A percentile compares a stretch with the other conserved stretches of the same genome.
Conservation (phyloP, 1,140 invertebrate genomes). For the Leucophenga varia region DNA sequence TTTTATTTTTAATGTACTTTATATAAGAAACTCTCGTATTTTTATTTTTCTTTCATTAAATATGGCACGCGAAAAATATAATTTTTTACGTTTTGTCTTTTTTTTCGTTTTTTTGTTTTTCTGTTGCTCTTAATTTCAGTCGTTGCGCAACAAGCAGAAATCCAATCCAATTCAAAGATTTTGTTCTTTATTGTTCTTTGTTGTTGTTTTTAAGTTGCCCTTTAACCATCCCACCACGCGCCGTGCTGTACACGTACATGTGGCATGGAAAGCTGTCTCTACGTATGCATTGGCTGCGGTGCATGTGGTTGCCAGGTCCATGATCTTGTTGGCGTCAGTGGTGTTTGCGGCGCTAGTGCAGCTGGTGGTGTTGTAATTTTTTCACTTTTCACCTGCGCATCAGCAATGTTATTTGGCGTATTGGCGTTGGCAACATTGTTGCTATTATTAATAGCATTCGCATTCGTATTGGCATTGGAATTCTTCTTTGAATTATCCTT, state of each 20-base stretch:
- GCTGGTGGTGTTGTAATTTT: slow-evolving; percentile 70
- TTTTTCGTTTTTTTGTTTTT: too few species aligned
- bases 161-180: not conserved
- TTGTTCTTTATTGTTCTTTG: not conserved
- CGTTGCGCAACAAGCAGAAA: slow-evolving; percentile 12
- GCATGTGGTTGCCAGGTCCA: slow-evolving; percentile 1
- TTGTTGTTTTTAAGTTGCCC: too few species aligned
- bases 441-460: slow-evolving; percentile 13
- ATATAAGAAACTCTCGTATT: slow-evolving; percentile 33
- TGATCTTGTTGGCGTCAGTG: too few species aligned
- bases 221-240: too few species aligned
- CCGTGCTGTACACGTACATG: too few species aligned
- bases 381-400: too few species aligned
- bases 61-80: slow-evolving; percentile 18
- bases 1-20: slow-evolving; percentile 21
- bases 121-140: too few species aligned
- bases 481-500: slow-evolving; percentile 4
- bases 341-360: slow-evolving; percentile 57
- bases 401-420: slow-evolving; percentile 57
- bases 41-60: slow-evolving; percentile 19
- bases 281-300: slow-evolving; percentile 17
- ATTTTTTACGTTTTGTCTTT: slow-evolving; percentile 11
- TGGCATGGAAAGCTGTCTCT: slow-evolving; percentile 11
- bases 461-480: not conserved
- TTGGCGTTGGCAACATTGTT: slow-evolving; percentile 21